phyloP scores from a whole-genome alignment of 2,113 vertebrate genomes.

The Phaetusa simplex region DNA sequence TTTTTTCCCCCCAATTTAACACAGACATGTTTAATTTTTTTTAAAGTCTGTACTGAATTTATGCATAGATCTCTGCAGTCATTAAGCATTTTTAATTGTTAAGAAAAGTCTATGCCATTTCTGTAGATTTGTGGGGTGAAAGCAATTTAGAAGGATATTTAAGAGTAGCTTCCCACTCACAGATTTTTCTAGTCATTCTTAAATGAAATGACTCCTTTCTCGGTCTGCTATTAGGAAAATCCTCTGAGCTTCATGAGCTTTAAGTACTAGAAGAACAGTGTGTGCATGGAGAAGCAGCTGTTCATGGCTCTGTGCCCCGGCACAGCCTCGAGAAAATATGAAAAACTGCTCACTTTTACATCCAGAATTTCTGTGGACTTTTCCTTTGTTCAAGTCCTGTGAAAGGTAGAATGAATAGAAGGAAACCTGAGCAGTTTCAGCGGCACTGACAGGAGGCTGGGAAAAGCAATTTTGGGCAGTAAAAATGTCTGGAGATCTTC shows the following conservation, averaged over 20 bases:
- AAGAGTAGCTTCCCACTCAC: background rate
- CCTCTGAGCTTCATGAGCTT: background rate
- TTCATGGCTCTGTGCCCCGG: background rate
- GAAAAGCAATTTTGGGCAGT: background rate
- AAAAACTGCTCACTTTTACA: background rate
- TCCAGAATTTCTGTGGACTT: background rate
- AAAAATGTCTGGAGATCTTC: background rate
- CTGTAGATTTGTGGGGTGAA: background rate
- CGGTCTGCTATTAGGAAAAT: background rate
- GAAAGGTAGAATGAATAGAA: background rate
- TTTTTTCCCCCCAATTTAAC: fast-evolving
- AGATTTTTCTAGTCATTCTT: background rate
- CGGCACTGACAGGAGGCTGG: background rate
- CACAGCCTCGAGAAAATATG: background rate
- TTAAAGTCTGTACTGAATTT: background rate
- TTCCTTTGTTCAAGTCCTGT: background rate
- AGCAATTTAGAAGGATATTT: background rate
- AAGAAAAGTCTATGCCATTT: background rate
- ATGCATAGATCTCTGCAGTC: background rate
- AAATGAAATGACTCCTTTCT: background rate
- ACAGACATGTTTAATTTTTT: background rate
- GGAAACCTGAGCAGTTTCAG: background rate
- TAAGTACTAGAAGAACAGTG: background rate
- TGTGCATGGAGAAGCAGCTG: background rate
- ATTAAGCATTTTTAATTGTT: background rate